These are phyloP conservation scores for Dufourea novaeangliae DNA, from an alignment of 1,140 invertebrate species.

Conservation along the genomic window DNA sequence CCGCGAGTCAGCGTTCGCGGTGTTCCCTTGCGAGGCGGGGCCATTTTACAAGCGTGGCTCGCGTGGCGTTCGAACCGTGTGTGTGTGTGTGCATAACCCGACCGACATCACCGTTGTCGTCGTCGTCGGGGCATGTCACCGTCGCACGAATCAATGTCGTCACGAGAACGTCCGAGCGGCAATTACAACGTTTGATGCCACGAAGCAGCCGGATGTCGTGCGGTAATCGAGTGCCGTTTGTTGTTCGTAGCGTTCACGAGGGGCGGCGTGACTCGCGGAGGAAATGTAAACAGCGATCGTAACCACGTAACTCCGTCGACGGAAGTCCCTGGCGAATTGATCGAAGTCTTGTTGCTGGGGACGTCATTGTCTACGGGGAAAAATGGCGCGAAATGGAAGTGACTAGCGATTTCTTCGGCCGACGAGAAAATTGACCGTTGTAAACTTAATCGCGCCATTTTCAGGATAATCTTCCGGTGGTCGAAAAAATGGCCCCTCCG, in stretches of 20 bases:
- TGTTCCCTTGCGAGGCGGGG: background rate
- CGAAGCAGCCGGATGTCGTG: slow-evolving; percentile 1
- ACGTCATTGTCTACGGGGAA: background rate
- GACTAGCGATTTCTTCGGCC: background rate
- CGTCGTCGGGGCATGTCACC: background rate
- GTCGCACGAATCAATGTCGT: background rate
- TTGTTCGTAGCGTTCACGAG: background rate
- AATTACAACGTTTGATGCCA: slow-evolving; percentile 14
- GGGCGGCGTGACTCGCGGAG: background rate
- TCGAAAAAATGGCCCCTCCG: background rate
- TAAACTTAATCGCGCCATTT: background rate
- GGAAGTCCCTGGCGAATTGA: background rate
- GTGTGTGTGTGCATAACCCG: background rate
- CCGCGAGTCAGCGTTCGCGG: no score
- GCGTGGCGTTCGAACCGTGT: background rate
- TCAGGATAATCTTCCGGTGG: no score
- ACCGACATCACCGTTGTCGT: background rate
- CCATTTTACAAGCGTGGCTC: slow-evolving; percentile 17
- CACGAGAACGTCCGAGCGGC: background rate
- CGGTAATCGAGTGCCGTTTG: slow-evolving; percentile 5
- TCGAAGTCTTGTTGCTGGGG: background rate
- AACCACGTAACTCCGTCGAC: background rate
- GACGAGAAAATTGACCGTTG: background rate
- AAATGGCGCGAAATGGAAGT: background rate
- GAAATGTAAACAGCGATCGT: background rate